A percentile compares a stretch with the other conserved stretches of the same genome.
Evolutionary conservation across 2,888 invertebrate species (phyloP).

Genomic region (Pandemis corylana): DNA sequence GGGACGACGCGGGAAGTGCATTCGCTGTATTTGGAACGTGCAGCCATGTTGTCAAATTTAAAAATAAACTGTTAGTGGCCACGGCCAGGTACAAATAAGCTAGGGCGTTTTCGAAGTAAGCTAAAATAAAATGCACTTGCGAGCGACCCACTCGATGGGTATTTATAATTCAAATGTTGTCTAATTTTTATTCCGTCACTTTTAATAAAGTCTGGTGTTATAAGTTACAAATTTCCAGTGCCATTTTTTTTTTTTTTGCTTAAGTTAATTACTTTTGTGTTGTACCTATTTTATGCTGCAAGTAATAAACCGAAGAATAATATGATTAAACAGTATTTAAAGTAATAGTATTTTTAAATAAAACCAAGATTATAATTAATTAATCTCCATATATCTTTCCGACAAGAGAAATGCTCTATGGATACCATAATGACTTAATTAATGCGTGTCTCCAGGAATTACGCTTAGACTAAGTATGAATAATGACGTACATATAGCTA

Average conservation of each 20-base stretch:
- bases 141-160: not conserved
- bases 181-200: not conserved
- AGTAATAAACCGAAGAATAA: no score
- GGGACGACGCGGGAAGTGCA: slow-evolving; percentile 52
- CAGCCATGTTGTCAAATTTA: slow-evolving; percentile 26
- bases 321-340: no score
- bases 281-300: no score
- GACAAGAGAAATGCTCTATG: slow-evolving; percentile 6
- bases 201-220: not conserved
- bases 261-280: no score
- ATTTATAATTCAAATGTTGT: not conserved
- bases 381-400: not conserved
- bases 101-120: slow-evolving; percentile 4
- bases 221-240: not conserved
- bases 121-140: not conserved
- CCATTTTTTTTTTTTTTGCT: no score
- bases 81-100: slow-evolving; percentile 27
- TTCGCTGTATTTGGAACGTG: slow-evolving; percentile 35
- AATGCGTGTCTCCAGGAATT: slow-evolving; percentile 29
- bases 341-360: no score
- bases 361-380: no score
- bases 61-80: slow-evolving; percentile 28
- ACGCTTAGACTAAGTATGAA: slow-evolving; percentile 14
- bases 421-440: slow-evolving; percentile 19
- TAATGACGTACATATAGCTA: slow-evolving; percentile 6